Base-by-base conservation (phyloP, 2,113 vertebrate genomes). In the Podarcis cretensis region DNA sequence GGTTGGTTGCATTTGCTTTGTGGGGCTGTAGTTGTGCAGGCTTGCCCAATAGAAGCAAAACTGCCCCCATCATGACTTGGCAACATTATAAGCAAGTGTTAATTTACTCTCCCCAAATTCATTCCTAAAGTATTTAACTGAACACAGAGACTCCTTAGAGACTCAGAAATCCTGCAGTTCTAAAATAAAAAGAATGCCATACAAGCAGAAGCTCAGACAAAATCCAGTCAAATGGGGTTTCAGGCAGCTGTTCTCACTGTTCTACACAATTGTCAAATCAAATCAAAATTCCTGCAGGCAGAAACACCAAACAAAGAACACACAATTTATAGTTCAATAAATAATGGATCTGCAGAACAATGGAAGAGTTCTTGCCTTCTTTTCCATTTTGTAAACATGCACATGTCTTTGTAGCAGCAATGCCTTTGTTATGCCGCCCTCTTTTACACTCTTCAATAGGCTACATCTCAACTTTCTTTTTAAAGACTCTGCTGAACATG, bases 141-240 rank as follows among this genome's bases (percentile, higher is more conserved):
- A 68, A 43, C 13, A 5, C 6, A 79, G 89, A 87, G 75, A 23
- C 13, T 86, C 73, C 82, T 84, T 40, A 43, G 89, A 87, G 84
- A 20, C 85, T 87, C 23, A 14, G 13, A 87, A 85, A 85, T 68
- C 54, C 78, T 78, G 77, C 71, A 18, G 4, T 4, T 90, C 3
- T 69, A 68, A 25, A 20, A 20, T 4, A 30, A 94, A 91, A 92
- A 18, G 84, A 93, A 40, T 85, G 32, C 2, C 48, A 68, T 66
- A 30, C 37, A 9, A 77, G 23, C 37, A 77, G 6, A 54, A 66
- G 14, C 57, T 54, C 30, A 68, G 21, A 68, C 69, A 82, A 68
- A 3, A 74, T 57, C 18, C 83, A 91, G 16, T 83, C 77, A 86
- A 89, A 73, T 9, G 35, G 32, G 21, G 80, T 86, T 95, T 92